Evolutionary conservation across 2,888 invertebrate genomes (phyloP).

Genomic region (Andrena marginata): DNA sequence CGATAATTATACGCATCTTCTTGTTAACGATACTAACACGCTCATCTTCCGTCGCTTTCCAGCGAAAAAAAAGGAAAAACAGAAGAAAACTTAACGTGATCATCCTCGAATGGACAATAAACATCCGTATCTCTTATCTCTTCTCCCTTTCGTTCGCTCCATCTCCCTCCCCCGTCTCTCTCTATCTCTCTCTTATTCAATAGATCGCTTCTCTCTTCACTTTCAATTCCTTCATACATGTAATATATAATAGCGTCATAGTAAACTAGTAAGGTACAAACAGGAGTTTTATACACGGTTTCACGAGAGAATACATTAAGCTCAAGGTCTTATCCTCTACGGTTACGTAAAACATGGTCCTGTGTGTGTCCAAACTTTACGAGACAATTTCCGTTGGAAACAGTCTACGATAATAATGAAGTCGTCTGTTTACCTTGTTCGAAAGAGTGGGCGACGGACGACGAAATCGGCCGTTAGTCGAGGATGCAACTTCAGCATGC

Average conservation of each 20-base stretch:
- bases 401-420: not conserved
- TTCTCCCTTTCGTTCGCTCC: conserved; percentile 27
- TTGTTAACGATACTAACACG: conserved; percentile 50
- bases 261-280: conserved; percentile 81
- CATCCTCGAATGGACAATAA: conserved; percentile 50
- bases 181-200: conserved; percentile 17
- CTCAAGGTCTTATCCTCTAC: conserved; percentile 73
- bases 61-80: conserved; percentile 46
- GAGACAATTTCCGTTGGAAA: conserved; percentile 32
- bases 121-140: conserved; percentile 35
- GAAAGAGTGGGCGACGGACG: conserved; percentile 23
- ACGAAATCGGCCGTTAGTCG: conserved; percentile 22
- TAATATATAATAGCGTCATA: conserved; percentile 67
- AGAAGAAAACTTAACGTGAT: conserved; percentile 34
- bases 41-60: conserved; percentile 44
- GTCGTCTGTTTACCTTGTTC: not conserved
- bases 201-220: conserved; percentile 23
- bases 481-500: conserved; percentile 33
- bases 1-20: conserved; percentile 53
- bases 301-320: conserved; percentile 80
- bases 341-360: conserved; percentile 63
- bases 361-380: conserved; percentile 59
- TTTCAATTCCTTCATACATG: conserved; percentile 58
- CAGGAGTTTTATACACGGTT: conserved; percentile 73
- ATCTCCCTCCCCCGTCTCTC: conserved; percentile 18